These are phyloP conservation scores for Masticophis lateralis DNA, from an alignment of 2,797 vertebrate species.

Conservation along the genomic window DNA sequence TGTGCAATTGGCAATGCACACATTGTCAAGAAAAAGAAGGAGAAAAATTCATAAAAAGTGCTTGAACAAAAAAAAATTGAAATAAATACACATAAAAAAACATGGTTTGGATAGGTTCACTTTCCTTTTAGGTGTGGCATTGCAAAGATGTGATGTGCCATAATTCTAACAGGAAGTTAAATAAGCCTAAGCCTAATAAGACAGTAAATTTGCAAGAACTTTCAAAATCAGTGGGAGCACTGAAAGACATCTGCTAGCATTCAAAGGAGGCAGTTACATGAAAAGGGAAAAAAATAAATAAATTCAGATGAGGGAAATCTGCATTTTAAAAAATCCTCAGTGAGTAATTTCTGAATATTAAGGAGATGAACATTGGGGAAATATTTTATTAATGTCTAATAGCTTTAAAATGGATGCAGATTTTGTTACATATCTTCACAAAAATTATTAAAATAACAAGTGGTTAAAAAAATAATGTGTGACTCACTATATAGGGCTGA, in stretches of 20 bases:
- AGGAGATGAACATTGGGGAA: neutral
- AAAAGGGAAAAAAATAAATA: neutral
- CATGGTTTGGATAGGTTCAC: neutral
- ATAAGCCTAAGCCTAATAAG: neutral
- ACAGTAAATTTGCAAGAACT: neutral
- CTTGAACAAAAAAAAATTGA: neutral
- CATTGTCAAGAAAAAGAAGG: neutral
- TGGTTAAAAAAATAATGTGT: neutral
- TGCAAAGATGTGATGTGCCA: neutral
- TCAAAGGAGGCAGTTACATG: neutral
- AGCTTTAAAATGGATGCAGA: neutral
- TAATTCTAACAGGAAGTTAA: neutral
- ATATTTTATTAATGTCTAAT: neutral
- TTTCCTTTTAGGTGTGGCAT: neutral
- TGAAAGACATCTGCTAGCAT: neutral
- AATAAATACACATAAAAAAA: neutral
- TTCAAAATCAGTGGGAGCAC: neutral
- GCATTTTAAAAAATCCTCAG: neutral
- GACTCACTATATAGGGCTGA: neutral
- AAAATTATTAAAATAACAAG: neutral
- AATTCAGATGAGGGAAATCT: neutral
- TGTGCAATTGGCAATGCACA: conserved; percentile 16
- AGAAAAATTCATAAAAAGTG: neutral
- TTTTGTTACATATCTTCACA: neutral
- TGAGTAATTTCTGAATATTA: neutral